These are phyloP conservation scores for Molanna angustata DNA, from an alignment of 2,888 invertebrate genomes.

Conservation along the genomic window DNA sequence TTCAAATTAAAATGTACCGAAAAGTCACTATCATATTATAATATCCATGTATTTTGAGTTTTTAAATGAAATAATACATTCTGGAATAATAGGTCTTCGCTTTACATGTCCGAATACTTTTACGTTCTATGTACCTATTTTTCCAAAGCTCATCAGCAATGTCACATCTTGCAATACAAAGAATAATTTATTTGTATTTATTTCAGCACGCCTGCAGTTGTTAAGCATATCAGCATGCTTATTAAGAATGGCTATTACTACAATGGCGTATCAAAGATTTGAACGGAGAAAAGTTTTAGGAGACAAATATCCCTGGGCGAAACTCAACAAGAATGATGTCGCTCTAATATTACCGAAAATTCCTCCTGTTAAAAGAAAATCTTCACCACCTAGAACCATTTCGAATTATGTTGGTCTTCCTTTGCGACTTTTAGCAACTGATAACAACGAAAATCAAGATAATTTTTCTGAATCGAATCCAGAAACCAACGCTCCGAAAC, in stretches of 20 bases:
- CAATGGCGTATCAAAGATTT: constrained; percentile 71
- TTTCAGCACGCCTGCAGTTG: constrained; percentile 64
- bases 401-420: constrained; percentile 15
- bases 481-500: not conserved
- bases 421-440: not conserved
- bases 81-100: too few relatives aligned
- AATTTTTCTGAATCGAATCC: not conserved
- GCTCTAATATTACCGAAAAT: too few relatives aligned
- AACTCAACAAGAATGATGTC: not conserved
- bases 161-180: too few relatives aligned
- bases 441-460: not conserved
- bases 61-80: too few relatives aligned
- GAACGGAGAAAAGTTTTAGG: constrained; percentile 75
- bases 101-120: too few relatives aligned
- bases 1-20: too few relatives aligned
- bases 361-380: constrained; percentile 1
- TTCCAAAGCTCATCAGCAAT: too few relatives aligned
- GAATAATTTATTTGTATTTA: too few relatives aligned
- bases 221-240: constrained; percentile 66
- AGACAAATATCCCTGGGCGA: constrained; percentile 69
- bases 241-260: constrained; percentile 66
- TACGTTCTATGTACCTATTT: too few relatives aligned
- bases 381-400: not conserved
- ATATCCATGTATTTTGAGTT: too few relatives aligned
- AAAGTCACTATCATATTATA: too few relatives aligned